These are phyloP conservation scores for Drosophila lini DNA, from an alignment of 1,140 invertebrate species.

Conservation along the genomic window DNA sequence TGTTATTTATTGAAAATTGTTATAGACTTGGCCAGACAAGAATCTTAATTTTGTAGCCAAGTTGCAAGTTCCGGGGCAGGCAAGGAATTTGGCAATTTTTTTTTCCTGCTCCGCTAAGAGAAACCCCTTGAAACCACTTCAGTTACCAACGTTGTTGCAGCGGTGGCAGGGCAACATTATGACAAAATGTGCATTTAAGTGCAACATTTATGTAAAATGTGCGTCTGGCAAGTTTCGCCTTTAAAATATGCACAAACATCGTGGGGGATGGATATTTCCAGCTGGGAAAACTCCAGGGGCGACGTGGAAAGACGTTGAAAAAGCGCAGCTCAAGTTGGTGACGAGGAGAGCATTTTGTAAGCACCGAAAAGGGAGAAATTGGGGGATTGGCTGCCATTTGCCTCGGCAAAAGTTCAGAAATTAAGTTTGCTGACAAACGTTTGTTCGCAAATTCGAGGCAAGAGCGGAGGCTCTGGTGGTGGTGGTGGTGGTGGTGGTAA, in stretches of 20 bases:
- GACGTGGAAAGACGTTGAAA: constrained; percentile 39
- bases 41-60: constrained; percentile 73
- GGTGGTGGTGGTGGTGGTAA: constrained; percentile 9
- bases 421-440: constrained; percentile 83
- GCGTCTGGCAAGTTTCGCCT: constrained; percentile 78
- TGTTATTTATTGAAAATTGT: constrained; percentile 82
- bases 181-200: constrained; percentile 82
- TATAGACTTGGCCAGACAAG: constrained; percentile 63
- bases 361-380: constrained; percentile 33
- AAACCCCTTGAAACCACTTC: constrained; percentile 37
- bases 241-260: constrained; percentile 73
- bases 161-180: constrained; percentile 58
- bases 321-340: constrained; percentile 59
- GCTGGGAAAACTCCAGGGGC: background rate
- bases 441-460: constrained; percentile 45
- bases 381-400: constrained; percentile 62
- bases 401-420: constrained; percentile 79
- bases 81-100: constrained; percentile 22
- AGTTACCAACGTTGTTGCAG: constrained; percentile 22
- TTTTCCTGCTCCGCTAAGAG: background rate
- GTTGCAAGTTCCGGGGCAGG: constrained; percentile 46
- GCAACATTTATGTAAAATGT: constrained; percentile 82
- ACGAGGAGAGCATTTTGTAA: constrained; percentile 76
- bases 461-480: background rate
- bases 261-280: background rate